Conservation (phyloP, 2,113 vertebrate species). For the Sinocyclocheilus maitianheensis region DNA sequence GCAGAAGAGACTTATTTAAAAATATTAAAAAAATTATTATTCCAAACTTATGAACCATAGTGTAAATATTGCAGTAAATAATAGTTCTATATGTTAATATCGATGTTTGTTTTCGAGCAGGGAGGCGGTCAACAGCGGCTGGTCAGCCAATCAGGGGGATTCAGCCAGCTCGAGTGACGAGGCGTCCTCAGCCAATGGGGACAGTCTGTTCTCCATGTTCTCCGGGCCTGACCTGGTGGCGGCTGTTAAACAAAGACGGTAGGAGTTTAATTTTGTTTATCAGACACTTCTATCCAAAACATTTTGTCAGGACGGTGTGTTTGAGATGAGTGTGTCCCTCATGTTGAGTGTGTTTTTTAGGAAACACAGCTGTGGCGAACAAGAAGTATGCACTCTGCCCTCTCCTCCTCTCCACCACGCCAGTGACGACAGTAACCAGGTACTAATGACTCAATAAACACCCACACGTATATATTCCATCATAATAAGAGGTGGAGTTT, state of each 20-base stretch:
- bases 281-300: neutral
- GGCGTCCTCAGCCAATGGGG: slow-evolving; percentile 95
- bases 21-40: no score
- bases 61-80: neutral
- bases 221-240: slow-evolving; percentile 97
- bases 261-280: slow-evolving; percentile 23
- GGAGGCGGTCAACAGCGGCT: slow-evolving; percentile 87
- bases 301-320: neutral
- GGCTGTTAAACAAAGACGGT: slow-evolving; percentile 97
- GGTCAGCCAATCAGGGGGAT: slow-evolving; percentile 95
- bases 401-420: slow-evolving; percentile 88
- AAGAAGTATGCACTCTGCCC: slow-evolving; percentile 87
- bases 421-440: slow-evolving; percentile 88
- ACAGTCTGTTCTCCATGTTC: slow-evolving; percentile 99
- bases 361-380: slow-evolving; percentile 97
- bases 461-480: neutral
- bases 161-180: slow-evolving; percentile 97
- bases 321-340: neutral
- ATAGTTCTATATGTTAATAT: neutral
- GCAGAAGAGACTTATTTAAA: no score
- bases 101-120: slow-evolving; percentile 70
- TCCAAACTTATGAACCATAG: no score
- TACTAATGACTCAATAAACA: slow-evolving; percentile 57
- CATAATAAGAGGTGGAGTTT: neutral
- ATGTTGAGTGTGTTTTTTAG: slow-evolving; percentile 66